These are phyloP conservation scores for Ormyrus pomaceus DNA, from an alignment of 2,888 invertebrate genomes.

Conservation along the genomic window DNA sequence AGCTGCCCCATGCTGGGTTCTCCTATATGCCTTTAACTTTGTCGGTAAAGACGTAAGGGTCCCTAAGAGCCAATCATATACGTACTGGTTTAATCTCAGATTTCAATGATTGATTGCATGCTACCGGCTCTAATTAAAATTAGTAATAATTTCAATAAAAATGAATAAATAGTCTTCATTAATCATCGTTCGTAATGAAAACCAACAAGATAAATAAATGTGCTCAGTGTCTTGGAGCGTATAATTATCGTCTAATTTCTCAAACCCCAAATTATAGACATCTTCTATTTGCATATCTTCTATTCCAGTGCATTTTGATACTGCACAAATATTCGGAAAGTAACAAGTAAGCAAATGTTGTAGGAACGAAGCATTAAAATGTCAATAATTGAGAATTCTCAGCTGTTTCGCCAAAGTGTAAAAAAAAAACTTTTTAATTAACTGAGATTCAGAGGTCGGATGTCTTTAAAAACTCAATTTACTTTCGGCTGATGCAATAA, in stretches of 20 bases:
- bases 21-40: constrained; percentile 63
- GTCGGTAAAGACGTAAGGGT: constrained; percentile 42
- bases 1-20: constrained; percentile 66
- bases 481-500: no score
- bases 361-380: no score
- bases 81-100: constrained; percentile 59
- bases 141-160: constrained; percentile 49
- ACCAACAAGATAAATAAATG: constrained; percentile 17
- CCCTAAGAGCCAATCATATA: constrained; percentile 18
- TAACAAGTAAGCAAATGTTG: no score
- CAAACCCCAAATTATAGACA: no score
- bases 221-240: not conserved
- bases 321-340: no score
- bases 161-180: constrained; percentile 6
- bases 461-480: no score
- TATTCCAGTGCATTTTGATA: no score
- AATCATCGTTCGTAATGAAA: constrained; percentile 24
- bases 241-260: not conserved
- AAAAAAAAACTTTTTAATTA: not conserved
- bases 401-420: no score
- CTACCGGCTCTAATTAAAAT: constrained; percentile 66
- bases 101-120: constrained; percentile 66
- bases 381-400: no score
- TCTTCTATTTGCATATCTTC: no score
- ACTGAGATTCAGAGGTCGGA: no score